Percentiles rank a stretch among this genome's conserved stretches.
These are phyloP conservation scores for Tetranychus truncatus DNA, from an alignment of 2,888 invertebrate genomes.

Conservation along the genomic window DNA sequence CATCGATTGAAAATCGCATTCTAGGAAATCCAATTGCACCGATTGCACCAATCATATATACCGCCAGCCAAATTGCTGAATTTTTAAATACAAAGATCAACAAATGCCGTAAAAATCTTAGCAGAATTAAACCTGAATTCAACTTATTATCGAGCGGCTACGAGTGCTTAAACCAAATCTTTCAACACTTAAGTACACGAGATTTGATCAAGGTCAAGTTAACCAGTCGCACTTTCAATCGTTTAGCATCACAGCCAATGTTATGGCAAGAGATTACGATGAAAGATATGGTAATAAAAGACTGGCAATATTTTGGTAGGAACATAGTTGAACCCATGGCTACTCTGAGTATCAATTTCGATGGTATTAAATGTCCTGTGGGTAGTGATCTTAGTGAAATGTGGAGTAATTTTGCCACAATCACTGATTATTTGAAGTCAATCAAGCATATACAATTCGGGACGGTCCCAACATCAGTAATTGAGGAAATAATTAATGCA, in stretches of 20 bases:
- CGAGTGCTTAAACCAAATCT: slow-evolving; percentile 13
- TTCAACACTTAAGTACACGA: slow-evolving; percentile 15
- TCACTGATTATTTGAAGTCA: slow-evolving; percentile 15
- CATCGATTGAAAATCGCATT: not conserved
- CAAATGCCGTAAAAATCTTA: slow-evolving; percentile 9
- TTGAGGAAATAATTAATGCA: slow-evolving; percentile 18
- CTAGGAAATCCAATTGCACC: slow-evolving; percentile 17
- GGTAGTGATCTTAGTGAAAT: slow-evolving; percentile 12
- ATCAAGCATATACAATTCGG: slow-evolving; percentile 18
- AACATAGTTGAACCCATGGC: slow-evolving; percentile 17
- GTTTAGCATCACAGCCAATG: slow-evolving; percentile 12
- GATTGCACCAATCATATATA: slow-evolving; percentile 18
- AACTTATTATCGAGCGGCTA: not conserved
- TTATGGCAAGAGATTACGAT: slow-evolving; percentile 17
- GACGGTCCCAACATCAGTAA: slow-evolving; percentile 16
- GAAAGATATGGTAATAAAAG: slow-evolving; percentile 16
- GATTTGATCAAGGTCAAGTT: slow-evolving; percentile 17
- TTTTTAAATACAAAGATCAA: not conserved
- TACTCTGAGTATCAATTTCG: slow-evolving; percentile 15
- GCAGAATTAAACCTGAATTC: not conserved
- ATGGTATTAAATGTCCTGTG: slow-evolving; percentile 11
- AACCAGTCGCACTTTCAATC: slow-evolving; percentile 16
- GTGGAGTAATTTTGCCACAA: slow-evolving; percentile 16
- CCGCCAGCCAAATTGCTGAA: slow-evolving; percentile 12
- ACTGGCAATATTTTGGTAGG: slow-evolving; percentile 19